Conservation (phyloP, 2,888 invertebrate species). For the Platycheirus rosarum region DNA sequence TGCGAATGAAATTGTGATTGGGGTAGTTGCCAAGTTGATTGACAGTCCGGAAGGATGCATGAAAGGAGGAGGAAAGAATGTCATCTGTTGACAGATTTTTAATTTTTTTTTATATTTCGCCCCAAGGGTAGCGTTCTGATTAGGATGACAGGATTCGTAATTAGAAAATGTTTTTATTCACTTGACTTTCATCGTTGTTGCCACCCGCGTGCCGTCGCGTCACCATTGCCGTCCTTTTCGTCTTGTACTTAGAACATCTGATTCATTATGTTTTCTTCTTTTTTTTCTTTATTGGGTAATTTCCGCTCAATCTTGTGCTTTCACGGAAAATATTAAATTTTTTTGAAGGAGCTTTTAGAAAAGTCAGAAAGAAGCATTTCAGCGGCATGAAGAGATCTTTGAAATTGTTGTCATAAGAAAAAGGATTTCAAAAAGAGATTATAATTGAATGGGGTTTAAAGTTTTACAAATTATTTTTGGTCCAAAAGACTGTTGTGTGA, state of each 20-base stretch:
- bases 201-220: too few relatives aligned
- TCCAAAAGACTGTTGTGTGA: too few relatives aligned
- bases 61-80: conserved; percentile 42
- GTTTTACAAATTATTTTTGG: too few relatives aligned
- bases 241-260: neutral
- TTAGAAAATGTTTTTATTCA: conserved; percentile 64
- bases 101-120: conserved; percentile 10
- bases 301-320: conserved; percentile 42
- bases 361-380: neutral
- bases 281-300: conserved; percentile 44
- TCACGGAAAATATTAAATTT: conserved; percentile 40
- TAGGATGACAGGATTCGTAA: conserved; percentile 61
- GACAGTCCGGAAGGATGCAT: conserved; percentile 52
- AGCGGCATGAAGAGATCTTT: too few relatives aligned
- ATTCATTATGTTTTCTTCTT: neutral
- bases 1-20: conserved; percentile 51
- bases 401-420: too few relatives aligned
- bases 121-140: conserved; percentile 34
- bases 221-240: neutral
- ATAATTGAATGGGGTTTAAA: too few relatives aligned
- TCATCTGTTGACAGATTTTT: conserved; percentile 50
- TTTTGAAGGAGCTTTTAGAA: conserved; percentile 19
- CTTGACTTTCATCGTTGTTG: conserved; percentile 21
- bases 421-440: too few relatives aligned
- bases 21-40: conserved; percentile 64